A percentile compares a stretch with the other conserved stretches of the same genome.
These are phyloP conservation scores for Chlorodrepanis virens DNA, from an alignment of 2,113 vertebrate species.

Conservation along the genomic window DNA sequence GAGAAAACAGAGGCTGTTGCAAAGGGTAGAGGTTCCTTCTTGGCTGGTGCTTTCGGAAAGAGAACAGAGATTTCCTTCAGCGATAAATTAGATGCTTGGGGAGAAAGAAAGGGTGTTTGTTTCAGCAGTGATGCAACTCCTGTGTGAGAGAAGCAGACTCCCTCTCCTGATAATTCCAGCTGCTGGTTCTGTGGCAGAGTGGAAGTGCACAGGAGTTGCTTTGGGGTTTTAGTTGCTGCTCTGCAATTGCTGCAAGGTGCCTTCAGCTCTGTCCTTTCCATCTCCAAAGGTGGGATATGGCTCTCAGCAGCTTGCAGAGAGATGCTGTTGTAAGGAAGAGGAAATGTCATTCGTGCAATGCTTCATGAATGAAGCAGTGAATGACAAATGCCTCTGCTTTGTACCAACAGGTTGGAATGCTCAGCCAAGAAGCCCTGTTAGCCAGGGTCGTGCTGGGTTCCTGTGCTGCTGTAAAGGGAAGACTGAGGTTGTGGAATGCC, in stretches of 20 bases:
- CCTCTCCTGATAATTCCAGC: neutral
- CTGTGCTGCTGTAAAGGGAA: neutral
- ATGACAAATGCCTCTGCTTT: neutral
- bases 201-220: neutral
- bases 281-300: neutral
- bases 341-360: neutral
- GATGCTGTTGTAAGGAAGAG: neutral
- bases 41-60: conserved; percentile 30
- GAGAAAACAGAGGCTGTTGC: neutral
- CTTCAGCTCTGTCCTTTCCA: neutral
- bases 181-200: neutral
- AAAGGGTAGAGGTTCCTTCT: conserved; percentile 26
- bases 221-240: neutral
- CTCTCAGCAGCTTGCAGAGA: neutral
- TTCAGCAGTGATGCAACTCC: conserved; percentile 9
- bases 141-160: neutral
- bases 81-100: conserved; percentile 7
- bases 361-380: neutral
- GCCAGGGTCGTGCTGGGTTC: neutral
- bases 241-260: neutral
- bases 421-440: neutral
- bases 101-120: conserved; percentile 41
- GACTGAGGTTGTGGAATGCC: neutral
- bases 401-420: neutral
- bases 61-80: conserved; percentile 34